Base-by-base conservation (phyloP, 2,888 invertebrate species). In the Rotaria macrura region DNA sequence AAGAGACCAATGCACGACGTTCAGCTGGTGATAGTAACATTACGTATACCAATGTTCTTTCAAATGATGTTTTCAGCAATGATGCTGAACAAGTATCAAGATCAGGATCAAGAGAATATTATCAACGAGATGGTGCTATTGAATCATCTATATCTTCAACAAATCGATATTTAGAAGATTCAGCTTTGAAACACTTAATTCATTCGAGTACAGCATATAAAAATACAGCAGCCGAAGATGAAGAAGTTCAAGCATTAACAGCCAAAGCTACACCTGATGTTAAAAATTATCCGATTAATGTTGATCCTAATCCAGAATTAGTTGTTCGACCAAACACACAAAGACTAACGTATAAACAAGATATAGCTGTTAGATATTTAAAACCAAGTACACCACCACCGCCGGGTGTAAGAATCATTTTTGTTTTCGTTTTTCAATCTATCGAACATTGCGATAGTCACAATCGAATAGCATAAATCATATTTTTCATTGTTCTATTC, bases 281-380 rank as follows among this genome's bases (percentile, higher is more conserved):
- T 0, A 79, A 43, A 79, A 79, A 79, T 43, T 85, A 85, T 52
- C 83, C 79, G 29, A 85, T 85, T 54, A 85, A 85, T 79, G 84
- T 84, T 29, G 85, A 85, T 54, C 10, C 85, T 0, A 85, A 84
- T 65, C 85, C 85, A 34, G 85, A 85, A 72, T 52, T 85, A 55
- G 72, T 85, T 47, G 83, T 40, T 72, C 84, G 84, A 49, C 79
- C 34, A 49, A 84, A 57, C 55, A 17, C 52, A 43, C 85, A 85
- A 40, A 38, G 54, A 65, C 72, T 85, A 84, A 83, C 72, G 25
- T 85, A 85, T 79, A 72, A 40, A 40, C 85, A 85, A 34, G 85
- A 85, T 23, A 38, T 85, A 38, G 85, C 85, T 25, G 84, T 85
- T 29, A 84, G 85, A 84, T 85, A 85, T 49, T 79, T 85, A 38